Base-by-base conservation (phyloP, 1,140 invertebrate species). In the Tetramorium parvispinum region DNA sequence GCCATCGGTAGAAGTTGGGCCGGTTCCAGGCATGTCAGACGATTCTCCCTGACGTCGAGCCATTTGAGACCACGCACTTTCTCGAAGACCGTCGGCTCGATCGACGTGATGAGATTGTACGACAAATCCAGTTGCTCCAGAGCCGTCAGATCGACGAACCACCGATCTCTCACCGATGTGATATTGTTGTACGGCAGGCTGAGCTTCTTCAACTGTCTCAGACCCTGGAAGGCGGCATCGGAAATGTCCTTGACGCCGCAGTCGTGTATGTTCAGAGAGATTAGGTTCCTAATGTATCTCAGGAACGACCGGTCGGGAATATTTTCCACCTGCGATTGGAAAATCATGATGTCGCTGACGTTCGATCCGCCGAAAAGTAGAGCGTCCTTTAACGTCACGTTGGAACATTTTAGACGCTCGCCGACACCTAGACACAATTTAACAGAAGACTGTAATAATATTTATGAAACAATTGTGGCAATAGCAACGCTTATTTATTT, bases 71-170 rank as follows among this genome's bases (percentile, higher is more conserved):
- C 85, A 2, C 43, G 24, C 24, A 94, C 57, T 66, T 76, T 92
- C n/a, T 18, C 18, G 40, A 92, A 94, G 24, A 91, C 87, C 16
- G 37, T 24, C 0, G 87, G n/a, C 27, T 91, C 88, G 66, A 94
- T 91, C 37, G 18, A 61, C 40, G 46, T 43, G 51, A 94, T 94
- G 16, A 13, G 51, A 77, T 94, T 94, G 86, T 92, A 93, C n/a
- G 93, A 93, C 18, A 95, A 40, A 81, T 94, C 94, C 49, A 95
- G 73, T 68, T 94, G 91, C 53, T 94, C 89, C 18, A 94, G 78
- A 0, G 89, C 91, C 1, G 71, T 16, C n/a, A 93, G 24, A 59
- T 85, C 43, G 18, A 3, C 21, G 90, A 95, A 94, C 93, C 93
- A 94, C 7, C 65, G 76, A 6, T 75, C 59, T 8, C 66, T 86